Evolutionary conservation across 2,113 vertebrate species (phyloP), one percentile per base, ranked within the genome.

Genomic region (Kobus ellipsiprymnus): DNA sequence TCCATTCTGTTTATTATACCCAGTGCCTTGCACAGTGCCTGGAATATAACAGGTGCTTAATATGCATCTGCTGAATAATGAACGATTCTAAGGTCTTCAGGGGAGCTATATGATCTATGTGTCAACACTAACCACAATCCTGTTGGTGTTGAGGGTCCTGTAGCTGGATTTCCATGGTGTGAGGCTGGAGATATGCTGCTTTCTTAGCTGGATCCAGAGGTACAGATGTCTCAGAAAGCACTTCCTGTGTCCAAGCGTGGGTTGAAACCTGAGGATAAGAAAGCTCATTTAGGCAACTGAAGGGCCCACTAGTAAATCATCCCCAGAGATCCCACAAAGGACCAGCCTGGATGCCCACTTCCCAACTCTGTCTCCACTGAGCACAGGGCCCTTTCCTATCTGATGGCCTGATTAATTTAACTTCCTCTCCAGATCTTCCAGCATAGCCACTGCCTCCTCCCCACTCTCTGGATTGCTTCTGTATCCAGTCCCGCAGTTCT

Each of bases 51-150:
- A 93, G 27, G 62, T 77, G 36, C 15, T 85, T n/a, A 77, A 48
- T 54, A 84, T 44, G 30, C 54, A 64, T 30, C 54, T 85, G 30
- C 33, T 88, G 36, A 84, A 54, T 25, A 64, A 64, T 17, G 15
- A 86, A 80, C 23, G 13, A 93, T 36, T 84, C 46, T 60, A 62
- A 54, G 21, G 90, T 77, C 62, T 93, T 55, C 57, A 84, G 23
- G 46, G 36, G 13, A 96, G 29, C 54, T 46, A 57, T 44, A 54
- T 44, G 46, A 46, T 46, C 30, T 40, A 33, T 1, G 36, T 78
- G 85, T 89, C 80, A 96, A 93, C 46, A 93, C 62, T 93, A 46
- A 93, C 30, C 86, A 89, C 55, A 62, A 74, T 90, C 55, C 30
- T 93, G 64, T 74, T 89, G 78, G 29, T 74, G 46, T 25, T 78